Conservation (phyloP, 1,140 invertebrate genomes). For the Atopsyche davidsoni region DNA sequence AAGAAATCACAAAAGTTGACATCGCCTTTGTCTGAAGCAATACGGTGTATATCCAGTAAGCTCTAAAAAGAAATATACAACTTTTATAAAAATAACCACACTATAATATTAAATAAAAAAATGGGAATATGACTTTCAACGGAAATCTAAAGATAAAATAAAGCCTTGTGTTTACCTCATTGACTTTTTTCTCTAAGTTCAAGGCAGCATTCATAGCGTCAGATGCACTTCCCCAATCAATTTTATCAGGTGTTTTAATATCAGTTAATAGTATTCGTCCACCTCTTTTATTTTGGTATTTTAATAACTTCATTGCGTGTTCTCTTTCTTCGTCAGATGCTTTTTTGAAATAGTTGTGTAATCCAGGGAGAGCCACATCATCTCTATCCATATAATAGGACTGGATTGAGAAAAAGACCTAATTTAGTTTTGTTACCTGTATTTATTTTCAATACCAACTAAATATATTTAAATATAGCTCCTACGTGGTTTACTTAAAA, state of each 20-base stretch:
- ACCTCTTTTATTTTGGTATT: constrained; percentile 77
- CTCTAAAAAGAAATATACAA: constrained; percentile 45
- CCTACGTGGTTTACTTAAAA: too few relatives aligned
- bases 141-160: not conserved
- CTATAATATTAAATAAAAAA: not conserved
- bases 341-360: constrained; percentile 66
- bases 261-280: constrained; percentile 55
- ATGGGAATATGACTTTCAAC: not conserved
- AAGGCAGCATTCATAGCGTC: constrained; percentile 69
- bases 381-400: constrained; percentile 72
- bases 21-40: constrained; percentile 62
- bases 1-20: constrained; percentile 66
- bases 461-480: too few relatives aligned
- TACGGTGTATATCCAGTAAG: constrained; percentile 59
- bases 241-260: constrained; percentile 55
- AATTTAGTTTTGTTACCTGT: constrained; percentile 3
- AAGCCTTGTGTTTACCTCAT: constrained; percentile 49
- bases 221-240: constrained; percentile 58
- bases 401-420: constrained; percentile 42
- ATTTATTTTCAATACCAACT: not conserved
- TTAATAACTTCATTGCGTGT: constrained; percentile 69
- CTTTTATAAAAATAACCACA: not conserved
- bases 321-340: constrained; percentile 69
- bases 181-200: constrained; percentile 72
- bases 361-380: constrained; percentile 70